These are phyloP conservation scores for Ariopsis seemanni DNA, from an alignment of 2,113 vertebrate species.

Conservation along the genomic window DNA sequence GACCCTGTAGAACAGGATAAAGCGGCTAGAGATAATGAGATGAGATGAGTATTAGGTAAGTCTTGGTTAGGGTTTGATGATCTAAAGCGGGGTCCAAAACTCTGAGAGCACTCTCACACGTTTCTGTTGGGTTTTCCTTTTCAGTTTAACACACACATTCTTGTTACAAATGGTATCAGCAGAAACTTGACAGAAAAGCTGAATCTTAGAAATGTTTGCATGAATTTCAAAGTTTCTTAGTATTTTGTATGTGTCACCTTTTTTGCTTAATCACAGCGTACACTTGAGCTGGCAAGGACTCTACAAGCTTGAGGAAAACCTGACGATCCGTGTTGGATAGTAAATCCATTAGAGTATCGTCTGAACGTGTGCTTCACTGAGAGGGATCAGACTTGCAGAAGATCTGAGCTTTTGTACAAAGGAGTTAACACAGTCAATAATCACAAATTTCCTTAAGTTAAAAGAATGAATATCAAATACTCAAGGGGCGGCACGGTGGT, in stretches of 20 bases:
- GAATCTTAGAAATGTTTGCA: too few relatives aligned
- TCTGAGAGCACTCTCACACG: not conserved
- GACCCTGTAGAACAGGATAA: too few relatives aligned
- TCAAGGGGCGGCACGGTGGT: too few relatives aligned
- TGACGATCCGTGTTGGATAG: not conserved
- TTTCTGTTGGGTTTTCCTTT: not conserved
- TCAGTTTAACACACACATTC: not conserved
- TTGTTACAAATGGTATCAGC: not conserved
- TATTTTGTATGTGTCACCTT: too few relatives aligned
- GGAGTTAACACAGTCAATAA: not conserved
- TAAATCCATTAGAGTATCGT: not conserved
- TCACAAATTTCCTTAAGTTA: not conserved
- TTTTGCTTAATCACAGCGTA: not conserved
- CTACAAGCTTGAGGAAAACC: not conserved
- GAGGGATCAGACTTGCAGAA: not conserved
- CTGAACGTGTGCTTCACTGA: not conserved
- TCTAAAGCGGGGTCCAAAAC: not conserved
- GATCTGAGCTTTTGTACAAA: not conserved
- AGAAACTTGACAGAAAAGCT: too few relatives aligned
- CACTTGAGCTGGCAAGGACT: not conserved
- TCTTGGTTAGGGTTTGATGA: not conserved
- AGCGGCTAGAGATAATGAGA: too few relatives aligned
- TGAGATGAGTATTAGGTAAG: not conserved
- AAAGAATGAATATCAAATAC: not conserved
- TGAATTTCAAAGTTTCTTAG: too few relatives aligned